Conservation (phyloP, 2,888 invertebrate genomes). For the Oligia fasciuncula region DNA sequence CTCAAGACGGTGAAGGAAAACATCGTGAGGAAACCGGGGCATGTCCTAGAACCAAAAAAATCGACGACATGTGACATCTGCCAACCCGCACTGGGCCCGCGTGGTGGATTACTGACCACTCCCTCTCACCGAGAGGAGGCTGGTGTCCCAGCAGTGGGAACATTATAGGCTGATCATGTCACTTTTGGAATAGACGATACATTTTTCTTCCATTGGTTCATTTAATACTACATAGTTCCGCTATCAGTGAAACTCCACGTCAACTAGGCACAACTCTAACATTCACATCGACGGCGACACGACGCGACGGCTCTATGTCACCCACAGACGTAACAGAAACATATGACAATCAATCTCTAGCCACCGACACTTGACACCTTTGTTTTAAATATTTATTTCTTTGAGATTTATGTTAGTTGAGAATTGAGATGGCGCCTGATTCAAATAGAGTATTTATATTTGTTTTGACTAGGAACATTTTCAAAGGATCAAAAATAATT, state of each 20-base stretch:
- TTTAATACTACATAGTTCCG: neutral
- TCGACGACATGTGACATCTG: no score
- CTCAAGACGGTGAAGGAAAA: no score
- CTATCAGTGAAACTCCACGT: constrained; percentile 13
- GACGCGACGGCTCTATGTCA: constrained; percentile 1
- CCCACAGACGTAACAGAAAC: constrained; percentile 31
- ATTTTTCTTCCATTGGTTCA: no score
- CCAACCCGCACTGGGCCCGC: no score
- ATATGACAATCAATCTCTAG: constrained; percentile 51
- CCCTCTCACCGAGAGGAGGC: no score
- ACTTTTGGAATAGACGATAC: no score
- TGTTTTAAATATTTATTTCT: constrained; percentile 9
- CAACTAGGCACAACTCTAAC: constrained; percentile 9
- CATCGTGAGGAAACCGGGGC: no score
- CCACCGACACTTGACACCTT: constrained; percentile 29
- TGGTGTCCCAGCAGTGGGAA: no score
- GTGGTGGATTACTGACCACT: no score
- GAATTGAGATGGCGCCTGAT: neutral
- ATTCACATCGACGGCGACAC: neutral
- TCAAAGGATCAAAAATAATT: neutral
- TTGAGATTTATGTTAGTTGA: constrained; percentile 10
- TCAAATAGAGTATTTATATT: neutral
- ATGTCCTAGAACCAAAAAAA: no score
- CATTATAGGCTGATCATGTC: no score
- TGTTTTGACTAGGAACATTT: constrained; percentile 6